Evolutionary conservation across 2,888 invertebrate species (phyloP).

Genomic region (Tuta absoluta): DNA sequence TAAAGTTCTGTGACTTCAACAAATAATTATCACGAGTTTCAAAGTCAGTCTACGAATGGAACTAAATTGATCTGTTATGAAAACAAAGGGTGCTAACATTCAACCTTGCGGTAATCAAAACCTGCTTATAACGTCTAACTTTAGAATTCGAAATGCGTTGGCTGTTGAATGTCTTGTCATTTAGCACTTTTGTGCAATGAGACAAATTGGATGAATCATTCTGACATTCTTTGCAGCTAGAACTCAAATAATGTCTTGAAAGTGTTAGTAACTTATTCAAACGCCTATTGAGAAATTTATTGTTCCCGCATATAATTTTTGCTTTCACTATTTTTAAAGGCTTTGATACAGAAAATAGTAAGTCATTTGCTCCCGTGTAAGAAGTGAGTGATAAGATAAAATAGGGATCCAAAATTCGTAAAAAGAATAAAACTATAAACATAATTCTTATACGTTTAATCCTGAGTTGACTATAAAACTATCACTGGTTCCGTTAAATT

Average conservation of each 20-base stretch:
- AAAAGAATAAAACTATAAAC: conserved; percentile 12
- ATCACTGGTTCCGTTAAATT: conserved; percentile 83
- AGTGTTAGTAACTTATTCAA: not conserved
- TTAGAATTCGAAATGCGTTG: not conserved
- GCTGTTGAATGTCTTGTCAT: not conserved
- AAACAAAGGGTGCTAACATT: not conserved
- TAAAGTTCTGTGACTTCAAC: too few species aligned
- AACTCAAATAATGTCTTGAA: not conserved
- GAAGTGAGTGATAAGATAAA: too few species aligned
- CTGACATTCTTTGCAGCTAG: not conserved
- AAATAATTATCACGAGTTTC: not conserved
- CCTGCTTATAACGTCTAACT: too few species aligned
- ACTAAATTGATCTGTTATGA: conserved; percentile 1
- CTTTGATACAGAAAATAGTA: too few species aligned
- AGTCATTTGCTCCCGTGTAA: too few species aligned
- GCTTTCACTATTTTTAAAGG: not conserved
- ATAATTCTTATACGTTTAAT: conserved; percentile 26
- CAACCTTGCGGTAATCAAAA: not conserved
- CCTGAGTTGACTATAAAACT: conserved; percentile 62
- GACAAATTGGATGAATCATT: not conserved
- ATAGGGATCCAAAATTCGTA: not conserved
- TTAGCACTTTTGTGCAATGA: not conserved
- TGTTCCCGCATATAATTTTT: not conserved
- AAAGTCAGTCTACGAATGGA: not conserved
- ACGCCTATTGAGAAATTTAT: not conserved